phyloP scores from a whole-genome alignment of 2,888 invertebrate genomes.

The Coleophora deauratella region DNA sequence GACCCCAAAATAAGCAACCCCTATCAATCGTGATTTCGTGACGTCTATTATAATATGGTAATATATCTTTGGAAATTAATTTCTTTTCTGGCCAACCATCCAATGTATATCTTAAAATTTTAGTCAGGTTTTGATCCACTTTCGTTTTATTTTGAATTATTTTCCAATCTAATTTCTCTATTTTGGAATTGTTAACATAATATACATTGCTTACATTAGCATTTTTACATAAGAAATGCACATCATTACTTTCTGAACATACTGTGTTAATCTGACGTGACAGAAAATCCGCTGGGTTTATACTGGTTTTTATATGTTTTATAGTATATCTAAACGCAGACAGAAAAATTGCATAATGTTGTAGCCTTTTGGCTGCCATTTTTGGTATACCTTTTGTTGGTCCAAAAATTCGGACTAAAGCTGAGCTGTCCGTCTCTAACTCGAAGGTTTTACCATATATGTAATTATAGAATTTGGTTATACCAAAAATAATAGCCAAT shows the following conservation, averaged over 20 bases:
- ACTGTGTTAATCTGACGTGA: not conserved
- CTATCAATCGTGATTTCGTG: conserved; percentile 5
- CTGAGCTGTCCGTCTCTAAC: conserved; percentile 1
- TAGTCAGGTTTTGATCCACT: not conserved
- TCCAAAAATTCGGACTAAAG: conserved; percentile 2
- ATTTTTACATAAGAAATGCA: not conserved
- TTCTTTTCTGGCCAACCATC: conserved; percentile 7
- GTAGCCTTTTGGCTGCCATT: conserved; percentile 7
- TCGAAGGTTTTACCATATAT: conserved; percentile 2
- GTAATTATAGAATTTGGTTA: no score
- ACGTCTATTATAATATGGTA: conserved; percentile 2
- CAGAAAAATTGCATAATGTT: conserved; percentile 8
- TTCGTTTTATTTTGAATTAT: conserved; percentile 5
- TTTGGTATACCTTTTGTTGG: conserved; percentile 5
- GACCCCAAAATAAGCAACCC: conserved; percentile 7
- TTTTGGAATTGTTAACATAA: not conserved
- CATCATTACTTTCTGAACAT: not conserved
- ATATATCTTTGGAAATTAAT: not conserved
- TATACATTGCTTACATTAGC: not conserved
- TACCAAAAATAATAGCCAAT: no score
- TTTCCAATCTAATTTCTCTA: conserved; percentile 5
- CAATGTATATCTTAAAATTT: not conserved
- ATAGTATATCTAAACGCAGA: conserved; percentile 7
- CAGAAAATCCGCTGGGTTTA: not conserved
- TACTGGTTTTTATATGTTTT: conserved; percentile 1